Percentiles rank a stretch among this genome's conserved stretches.
These are phyloP conservation scores for Gallinago solitaria DNA, from an alignment of 2,797 vertebrate genomes.

Conservation along the genomic window DNA sequence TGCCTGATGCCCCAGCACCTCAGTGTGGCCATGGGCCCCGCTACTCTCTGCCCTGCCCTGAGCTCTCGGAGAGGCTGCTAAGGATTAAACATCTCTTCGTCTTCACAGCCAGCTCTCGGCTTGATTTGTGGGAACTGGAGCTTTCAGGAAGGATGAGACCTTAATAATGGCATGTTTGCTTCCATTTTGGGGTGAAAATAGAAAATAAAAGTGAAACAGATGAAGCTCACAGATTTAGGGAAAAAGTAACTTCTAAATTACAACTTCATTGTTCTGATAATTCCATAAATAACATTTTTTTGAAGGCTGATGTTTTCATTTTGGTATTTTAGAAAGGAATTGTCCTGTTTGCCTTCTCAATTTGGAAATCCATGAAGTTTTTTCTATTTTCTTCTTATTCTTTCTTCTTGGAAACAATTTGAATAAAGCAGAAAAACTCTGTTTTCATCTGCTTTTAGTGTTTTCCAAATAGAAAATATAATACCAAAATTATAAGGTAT, in stretches of 20 bases:
- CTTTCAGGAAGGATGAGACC: background rate
- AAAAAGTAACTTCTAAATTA: background rate
- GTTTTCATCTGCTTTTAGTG: background rate
- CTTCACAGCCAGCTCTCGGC: background rate
- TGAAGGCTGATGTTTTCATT: background rate
- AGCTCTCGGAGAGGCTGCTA: background rate
- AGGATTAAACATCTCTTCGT: background rate
- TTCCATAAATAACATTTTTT: background rate
- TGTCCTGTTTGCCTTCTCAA: background rate
- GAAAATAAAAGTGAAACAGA: background rate
- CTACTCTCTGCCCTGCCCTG: background rate
- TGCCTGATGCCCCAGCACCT: background rate
- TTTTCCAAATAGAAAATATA: background rate
- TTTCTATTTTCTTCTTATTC: background rate
- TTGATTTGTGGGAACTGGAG: background rate
- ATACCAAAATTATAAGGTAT: background rate
- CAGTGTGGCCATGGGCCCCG: rapidly evolving
- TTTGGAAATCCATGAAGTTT: background rate
- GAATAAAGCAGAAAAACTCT: background rate
- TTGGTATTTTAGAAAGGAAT: background rate
- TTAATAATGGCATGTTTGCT: background rate
- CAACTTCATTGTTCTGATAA: background rate
- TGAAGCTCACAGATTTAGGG: background rate
- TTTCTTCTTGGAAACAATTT: background rate
- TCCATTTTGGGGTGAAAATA: background rate